Conservation (phyloP, 2,113 vertebrate species). For the Spilogale gracilis region DNA sequence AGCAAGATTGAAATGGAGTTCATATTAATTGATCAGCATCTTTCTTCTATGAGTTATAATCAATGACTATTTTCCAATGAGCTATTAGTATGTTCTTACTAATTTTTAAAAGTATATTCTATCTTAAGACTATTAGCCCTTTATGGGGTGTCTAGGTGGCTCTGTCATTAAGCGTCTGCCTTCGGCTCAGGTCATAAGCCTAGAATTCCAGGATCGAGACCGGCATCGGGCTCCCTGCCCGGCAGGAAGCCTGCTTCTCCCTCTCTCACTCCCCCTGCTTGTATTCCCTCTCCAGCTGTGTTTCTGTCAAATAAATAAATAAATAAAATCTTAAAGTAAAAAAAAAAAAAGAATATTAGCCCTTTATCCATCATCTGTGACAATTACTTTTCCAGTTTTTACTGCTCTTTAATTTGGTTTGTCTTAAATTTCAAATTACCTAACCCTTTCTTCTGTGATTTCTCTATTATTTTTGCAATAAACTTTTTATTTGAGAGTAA, state of each 20-base stretch:
- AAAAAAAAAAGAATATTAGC: neutral
- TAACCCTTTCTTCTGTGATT: conserved; percentile 15
- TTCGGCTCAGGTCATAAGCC: too few species aligned
- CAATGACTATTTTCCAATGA: neutral
- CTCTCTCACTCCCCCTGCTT: too few species aligned
- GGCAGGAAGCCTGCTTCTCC: too few species aligned
- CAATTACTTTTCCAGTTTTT: neutral
- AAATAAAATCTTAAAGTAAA: too few species aligned
- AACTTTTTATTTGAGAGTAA: conserved; percentile 6
- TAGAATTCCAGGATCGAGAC: too few species aligned
- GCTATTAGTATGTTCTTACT: neutral
- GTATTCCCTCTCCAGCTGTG: too few species aligned
- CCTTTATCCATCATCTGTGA: conserved; percentile 7
- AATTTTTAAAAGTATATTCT: conserved; percentile 12
- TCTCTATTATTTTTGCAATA: neutral
- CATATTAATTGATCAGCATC: neutral
- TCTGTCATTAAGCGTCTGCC: too few species aligned
- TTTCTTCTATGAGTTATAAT: conserved; percentile 8
- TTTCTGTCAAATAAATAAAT: too few species aligned
- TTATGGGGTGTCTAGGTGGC: too few species aligned
- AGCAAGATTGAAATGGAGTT: neutral
- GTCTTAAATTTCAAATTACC: neutral
- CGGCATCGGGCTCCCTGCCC: too few species aligned
- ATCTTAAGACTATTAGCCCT: neutral
- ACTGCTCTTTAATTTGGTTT: conserved; percentile 11